Evolutionary conservation across 2,113 vertebrate genomes (phyloP), one percentile per base, ranked within the genome.

Genomic region (Silurus meridionalis): DNA sequence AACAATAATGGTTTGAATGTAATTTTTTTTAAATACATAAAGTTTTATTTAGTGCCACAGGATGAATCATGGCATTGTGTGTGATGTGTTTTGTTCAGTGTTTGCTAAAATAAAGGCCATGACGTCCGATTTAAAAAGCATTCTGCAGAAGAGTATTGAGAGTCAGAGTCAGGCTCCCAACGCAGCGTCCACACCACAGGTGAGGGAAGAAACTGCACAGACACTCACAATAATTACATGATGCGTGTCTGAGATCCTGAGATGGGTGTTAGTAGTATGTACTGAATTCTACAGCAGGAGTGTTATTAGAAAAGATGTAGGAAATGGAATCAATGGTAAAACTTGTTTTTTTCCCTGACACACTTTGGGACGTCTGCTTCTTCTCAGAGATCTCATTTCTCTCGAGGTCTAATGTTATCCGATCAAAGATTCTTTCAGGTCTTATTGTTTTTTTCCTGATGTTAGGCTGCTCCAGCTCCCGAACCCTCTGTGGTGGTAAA

Each of bases 41-140:
- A 37, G 28, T 37, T 37, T 37, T 37, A 37, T 37, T 37, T 37
- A 37, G 28, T 37, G 28, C 28, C 28, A 37, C 28, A 37, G 28
- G 28, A 37, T 37, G 28, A 37, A 37, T 37, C 28, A 37, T 37
- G 28, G 28, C 28, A 37, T 37, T 37, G 28, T 37, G 28, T 58
- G 25, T 58, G 52, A 1, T 64, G 4, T 89, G 81, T 69, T 48
- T 79, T 48, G 86, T 11, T 0, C 88, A 99, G 98, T 97, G 87
- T 96, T 99, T 80, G 93, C 93, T 83, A 94, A 96, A 55, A 94
- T 99, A 85, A 96, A 96, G 91, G 93, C 92, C 28, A 94, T 95
- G 15, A 84, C 99, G 82, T 96, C 93, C 88, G 97, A 95, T 91
- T 89, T 99, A 89, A 97, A 98, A 92, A 91, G 93, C 53, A 95